Conservation (phyloP, 2,113 vertebrate genomes). For the Prionailurus bengalensis region DNA sequence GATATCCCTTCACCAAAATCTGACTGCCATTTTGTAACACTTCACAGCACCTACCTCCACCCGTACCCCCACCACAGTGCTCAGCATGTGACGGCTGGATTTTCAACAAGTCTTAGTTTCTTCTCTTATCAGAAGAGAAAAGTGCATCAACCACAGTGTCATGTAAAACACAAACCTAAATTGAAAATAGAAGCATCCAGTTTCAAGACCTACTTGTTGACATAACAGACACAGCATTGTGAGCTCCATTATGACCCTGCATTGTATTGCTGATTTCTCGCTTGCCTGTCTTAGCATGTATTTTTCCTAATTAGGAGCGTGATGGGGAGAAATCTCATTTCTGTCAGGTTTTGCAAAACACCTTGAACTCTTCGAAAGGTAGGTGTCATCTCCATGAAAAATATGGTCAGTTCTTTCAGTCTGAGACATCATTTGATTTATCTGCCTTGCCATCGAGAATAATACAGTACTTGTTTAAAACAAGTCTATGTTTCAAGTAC, state of each 20-base stretch:
- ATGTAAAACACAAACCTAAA: slow-evolving; percentile 46
- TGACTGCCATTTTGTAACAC: neutral
- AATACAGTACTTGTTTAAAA: slow-evolving; percentile 39
- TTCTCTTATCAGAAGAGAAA: neutral
- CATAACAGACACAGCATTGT: neutral
- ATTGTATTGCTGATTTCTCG: neutral
- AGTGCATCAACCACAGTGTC: neutral
- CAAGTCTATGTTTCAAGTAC: neutral
- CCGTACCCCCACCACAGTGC: neutral
- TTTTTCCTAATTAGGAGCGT: slow-evolving; percentile 25
- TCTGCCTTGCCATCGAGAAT: neutral
- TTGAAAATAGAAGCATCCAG: neutral
- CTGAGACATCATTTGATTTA: slow-evolving; percentile 16
- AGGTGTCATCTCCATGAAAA: slow-evolving; percentile 25
- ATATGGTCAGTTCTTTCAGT: neutral
- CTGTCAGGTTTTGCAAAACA: neutral
- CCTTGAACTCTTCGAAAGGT: neutral
- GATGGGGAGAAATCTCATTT: neutral
- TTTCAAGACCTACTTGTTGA: neutral
- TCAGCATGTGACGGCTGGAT: neutral
- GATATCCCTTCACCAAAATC: neutral
- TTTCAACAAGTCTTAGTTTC: neutral
- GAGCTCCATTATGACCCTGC: neutral
- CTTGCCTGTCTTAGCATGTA: neutral
- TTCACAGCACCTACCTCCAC: neutral